Base-by-base conservation (phyloP, 1,140 invertebrate genomes). In the Sycobia sp. region DNA sequence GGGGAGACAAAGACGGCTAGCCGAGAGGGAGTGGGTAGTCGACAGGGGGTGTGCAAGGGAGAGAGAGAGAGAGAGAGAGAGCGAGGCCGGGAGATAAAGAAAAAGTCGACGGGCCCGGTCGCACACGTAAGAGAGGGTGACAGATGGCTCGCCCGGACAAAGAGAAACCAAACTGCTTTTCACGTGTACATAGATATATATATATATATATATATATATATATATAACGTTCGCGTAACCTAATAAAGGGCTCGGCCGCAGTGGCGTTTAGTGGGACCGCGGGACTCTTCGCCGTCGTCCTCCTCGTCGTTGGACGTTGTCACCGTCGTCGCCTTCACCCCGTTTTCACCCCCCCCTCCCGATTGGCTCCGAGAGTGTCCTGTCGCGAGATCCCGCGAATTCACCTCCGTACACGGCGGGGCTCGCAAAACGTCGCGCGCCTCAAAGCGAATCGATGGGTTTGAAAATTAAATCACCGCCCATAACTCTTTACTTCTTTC, bases 101-200 rank as follows among this genome's bases (percentile, higher is more conserved):
- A 68, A 55, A 50, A 62, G 44, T 47, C 29, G 41, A 22, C 29
- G 16, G 36, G 16, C 27, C 29, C 5, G 29, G 5, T 32, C 29
- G 29, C 29, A n/a, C n/a, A n/a, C n/a, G 50, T 34, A 55, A 58
- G 46, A 54, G 66, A 63, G 70, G 70, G 66, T 74, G 73, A 74
- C 73, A 74, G 73, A 74, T 74, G 73, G 73, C 69, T 59, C 66
- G n/a, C 46, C 53, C 72, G 73, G 70, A 74, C 73, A 74, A 73
- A 74, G 73, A 65, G 55, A 73, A 71, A 64, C 61, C 69, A 65
- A 67, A 69, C 66, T 72, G 73, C 66, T 69, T 72, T 68, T 69
- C 71, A 65, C n/a, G n/a, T n/a, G n/a, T n/a, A n/a, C n/a, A n/a
- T n/a, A n/a, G n/a, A n/a, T n/a, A n/a, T n/a, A n/a, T n/a, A n/a